Base-by-base conservation (phyloP, 2,888 invertebrate genomes). In the Hypena proboscidalis region DNA sequence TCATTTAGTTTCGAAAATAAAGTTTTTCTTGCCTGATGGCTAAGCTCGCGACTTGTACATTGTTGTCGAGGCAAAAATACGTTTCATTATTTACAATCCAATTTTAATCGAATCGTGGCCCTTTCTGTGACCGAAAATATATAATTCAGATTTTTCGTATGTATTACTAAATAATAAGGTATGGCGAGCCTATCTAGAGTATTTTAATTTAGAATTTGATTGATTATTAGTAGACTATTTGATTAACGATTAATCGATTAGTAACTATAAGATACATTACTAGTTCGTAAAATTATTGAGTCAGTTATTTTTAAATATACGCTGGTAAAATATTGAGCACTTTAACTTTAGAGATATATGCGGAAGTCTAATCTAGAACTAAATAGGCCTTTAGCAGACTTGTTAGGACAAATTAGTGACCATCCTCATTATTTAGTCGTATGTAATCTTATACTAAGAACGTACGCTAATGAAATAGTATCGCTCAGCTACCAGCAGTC, bases 41-140 rank as follows among this genome's bases (percentile, higher is more conserved):
- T 83, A 85, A 83, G 85, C 83, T 85, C 83, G 63, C 61, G 42
- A 75, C 67, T 83, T 85, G 80, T 82, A 83, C 77, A 65, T 69
- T 52, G 53, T 69, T 66, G 36, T 49, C 48, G 47, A 62, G 67
- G 70, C 55, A 67, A 70, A 66, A 72, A 67, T 68, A 70, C 33
- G 25, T 45, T 43, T 36, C 22, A 31, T 7, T 54, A 58, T 58
- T 47, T 39, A 54, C 35, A 43, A 23, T 43, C n/a, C 7, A 42
- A 38, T 42, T 22, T 23, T 40, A 25, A 38, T 36, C 32, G 29
- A 11, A 38, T 26, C 14, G 22, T 11, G 19, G 20, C 25, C 36
- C 20, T 21, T 13, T 39, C 38, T 35, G 30, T 34, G 58, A 49
- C 44, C 48, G 25, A 66, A 56, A 44, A 49, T 44, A 48, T 61